Base-by-base conservation (phyloP, 2,888 invertebrate species). In the Eumerus sabulonum region DNA sequence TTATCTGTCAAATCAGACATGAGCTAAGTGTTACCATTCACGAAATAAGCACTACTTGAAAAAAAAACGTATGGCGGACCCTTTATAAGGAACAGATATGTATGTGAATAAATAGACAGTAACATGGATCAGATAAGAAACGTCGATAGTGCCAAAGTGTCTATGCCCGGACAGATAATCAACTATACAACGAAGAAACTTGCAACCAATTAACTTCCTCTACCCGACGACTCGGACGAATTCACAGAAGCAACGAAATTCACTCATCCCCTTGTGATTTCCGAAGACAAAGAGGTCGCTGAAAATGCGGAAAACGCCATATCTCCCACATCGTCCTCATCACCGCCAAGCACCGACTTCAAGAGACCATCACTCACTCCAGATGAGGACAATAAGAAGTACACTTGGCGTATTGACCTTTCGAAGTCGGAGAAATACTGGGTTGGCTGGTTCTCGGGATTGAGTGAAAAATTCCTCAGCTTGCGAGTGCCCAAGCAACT, bases 121-220 rank as follows among this genome's bases (percentile, higher is more conserved):
- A n/a, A n/a, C n/a, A n/a, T n/a, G n/a, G n/a, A n/a, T n/a, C 97
- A 98, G 90, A 95, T 97, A 68, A 92, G 96, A 83, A 98, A 98
- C 89, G 88, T 96, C 51, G 96, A 97, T 81, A 97, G 98, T 35
- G 98, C 98, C 0, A 93, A 93, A 88, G 95, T 98, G 2, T 98
- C 98, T 1, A 98, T 98, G 94, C 97, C 98, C 48, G 97, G 98
- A 70, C 98, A 99, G 90, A 93, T 99, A 83, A 93, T 95, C 83
- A 95, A 95, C 95, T 95, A 89, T 77, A 89, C 90, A 83, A 94
- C 93, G 14, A 91, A 92, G 13, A 89, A 90, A 84, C 89, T 94
- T 57, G 95, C 94, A 1, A 94, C 93, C 11, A 92, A 92, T 85
- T 95, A 95, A 85, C 90, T 94, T 66, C 88, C 91, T 1, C 84